Conservation (phyloP, 1,140 invertebrate species). For the Drosophila burlai region DNA sequence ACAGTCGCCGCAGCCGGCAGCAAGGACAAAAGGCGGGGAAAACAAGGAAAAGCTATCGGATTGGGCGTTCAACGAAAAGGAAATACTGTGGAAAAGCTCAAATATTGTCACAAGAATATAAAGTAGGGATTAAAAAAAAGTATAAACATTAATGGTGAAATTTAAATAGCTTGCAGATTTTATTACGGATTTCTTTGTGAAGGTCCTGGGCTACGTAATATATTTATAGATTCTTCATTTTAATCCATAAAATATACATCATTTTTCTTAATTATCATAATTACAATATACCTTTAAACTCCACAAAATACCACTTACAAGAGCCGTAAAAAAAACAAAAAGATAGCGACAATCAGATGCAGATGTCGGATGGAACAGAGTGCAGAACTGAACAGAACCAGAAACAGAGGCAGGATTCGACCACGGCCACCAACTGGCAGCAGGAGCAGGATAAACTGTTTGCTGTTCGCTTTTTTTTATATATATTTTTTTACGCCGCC, state of each 20-base stretch:
- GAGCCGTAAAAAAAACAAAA: conserved; percentile 39
- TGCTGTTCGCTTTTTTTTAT: conserved; percentile 34
- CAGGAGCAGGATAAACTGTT: conserved; percentile 71
- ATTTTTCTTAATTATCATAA: neutral
- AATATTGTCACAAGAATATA: too few species aligned
- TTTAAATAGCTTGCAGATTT: neutral
- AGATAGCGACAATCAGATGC: conserved; percentile 73
- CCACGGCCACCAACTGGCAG: conserved; percentile 52
- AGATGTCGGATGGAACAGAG: conserved; percentile 46
- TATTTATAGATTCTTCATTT: too few species aligned
- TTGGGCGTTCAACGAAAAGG: conserved; percentile 1
- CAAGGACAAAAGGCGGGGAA: conserved; percentile 21
- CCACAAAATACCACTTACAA: conserved; percentile 21
- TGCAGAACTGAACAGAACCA: conserved; percentile 16
- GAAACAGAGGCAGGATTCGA: conserved; percentile 46
- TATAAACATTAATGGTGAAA: too few species aligned
- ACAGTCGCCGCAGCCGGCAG: conserved; percentile 7
- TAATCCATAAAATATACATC: rapidly evolving
- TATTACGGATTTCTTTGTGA: too few species aligned
- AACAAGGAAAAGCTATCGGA: conserved; percentile 12
- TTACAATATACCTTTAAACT: neutral
- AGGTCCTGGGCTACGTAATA: too few species aligned
- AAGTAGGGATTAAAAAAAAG: too few species aligned
- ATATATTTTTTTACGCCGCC: conserved; percentile 26
- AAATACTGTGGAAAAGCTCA: conserved; percentile 1